These are phyloP conservation scores for Melopsittacus undulatus DNA, from an alignment of 2,797 vertebrate genomes.

Conservation along the genomic window DNA sequence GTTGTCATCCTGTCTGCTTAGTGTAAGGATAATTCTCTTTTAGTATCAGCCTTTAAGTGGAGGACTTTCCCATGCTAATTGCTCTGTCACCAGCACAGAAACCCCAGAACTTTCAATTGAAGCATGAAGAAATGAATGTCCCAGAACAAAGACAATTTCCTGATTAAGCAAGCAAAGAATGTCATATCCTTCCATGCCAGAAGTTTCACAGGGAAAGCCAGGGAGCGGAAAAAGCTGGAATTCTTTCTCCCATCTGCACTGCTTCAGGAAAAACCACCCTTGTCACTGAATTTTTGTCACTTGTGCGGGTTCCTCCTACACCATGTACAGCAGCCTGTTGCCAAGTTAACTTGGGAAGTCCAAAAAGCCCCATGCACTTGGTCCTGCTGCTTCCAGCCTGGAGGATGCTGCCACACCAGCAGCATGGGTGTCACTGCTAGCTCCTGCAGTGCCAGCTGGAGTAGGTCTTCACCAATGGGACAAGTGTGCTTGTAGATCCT, in stretches of 20 bases:
- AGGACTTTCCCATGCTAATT: neutral
- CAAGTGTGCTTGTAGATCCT: neutral
- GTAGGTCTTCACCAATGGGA: neutral
- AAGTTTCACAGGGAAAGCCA: neutral
- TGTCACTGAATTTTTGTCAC: neutral
- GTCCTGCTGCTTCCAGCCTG: neutral
- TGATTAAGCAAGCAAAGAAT: conserved; percentile 1
- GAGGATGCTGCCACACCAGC: neutral
- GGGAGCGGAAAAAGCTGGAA: neutral
- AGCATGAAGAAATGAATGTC: neutral
- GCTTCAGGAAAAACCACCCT: neutral
- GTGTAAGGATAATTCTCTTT: neutral
- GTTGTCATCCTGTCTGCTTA: neutral
- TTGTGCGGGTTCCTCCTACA: neutral
- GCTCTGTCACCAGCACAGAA: neutral
- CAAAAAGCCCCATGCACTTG: neutral
- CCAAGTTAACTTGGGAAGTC: neutral
- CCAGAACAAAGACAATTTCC: conserved; percentile 1
- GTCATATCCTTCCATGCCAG: neutral
- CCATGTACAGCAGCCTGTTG: accelerated
- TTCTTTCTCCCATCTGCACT: neutral
- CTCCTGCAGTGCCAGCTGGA: neutral
- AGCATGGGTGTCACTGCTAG: neutral
- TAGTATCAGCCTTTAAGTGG: neutral
- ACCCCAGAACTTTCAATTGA: neutral